Evolutionary conservation across 2,113 vertebrate genomes (phyloP), one percentile per base, ranked within the genome.

Genomic region (Struthidea cinerea): DNA sequence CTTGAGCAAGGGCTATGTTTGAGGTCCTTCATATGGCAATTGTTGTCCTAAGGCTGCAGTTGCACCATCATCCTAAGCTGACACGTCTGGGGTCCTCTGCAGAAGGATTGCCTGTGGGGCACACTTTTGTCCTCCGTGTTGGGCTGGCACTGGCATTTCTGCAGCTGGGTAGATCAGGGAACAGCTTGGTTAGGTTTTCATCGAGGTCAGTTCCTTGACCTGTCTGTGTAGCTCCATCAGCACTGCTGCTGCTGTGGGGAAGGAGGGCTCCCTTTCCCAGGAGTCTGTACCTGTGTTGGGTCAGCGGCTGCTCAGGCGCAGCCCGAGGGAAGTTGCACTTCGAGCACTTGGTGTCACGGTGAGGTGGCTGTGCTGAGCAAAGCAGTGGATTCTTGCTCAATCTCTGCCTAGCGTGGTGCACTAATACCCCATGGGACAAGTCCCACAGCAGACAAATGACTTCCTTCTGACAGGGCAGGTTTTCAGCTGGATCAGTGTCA

Each of bases 291-390:
- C 16, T 7, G 10, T 17, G 21, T 27, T 0, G 1, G 41, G 46
- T 52, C 55, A 39, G 69, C 0, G 11, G 27, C 60, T 44, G 57
- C 50, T 69, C 16, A 1, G n/a, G 49, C 0, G 0, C 17, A 57
- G 52, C 63, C 16, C 0, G 5, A 28, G 35, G 28, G 50, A 32
- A 6, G 21, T 0, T 24, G 55, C 14, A 0, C 26, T 26, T 44
- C 0, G 11, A 33, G 3, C 14, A 0, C 27, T 35, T 6, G 1
- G 56, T 20, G 75, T 37, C 4, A 3, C 0, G 0, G 22, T 16
- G 11, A 14, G 7, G 27, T 53, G 70, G 7, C 56, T 1, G 3
- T n/a, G 74, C 55, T 16, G n/a, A n/a, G 10, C 35, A 52, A 30
- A 52, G 64, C 64, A 18, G 23, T 30, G 3, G 35, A 21, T 23